Evolutionary conservation across 1,140 invertebrate genomes (phyloP).

Genomic region (Dinothrombium tinctorium): DNA sequence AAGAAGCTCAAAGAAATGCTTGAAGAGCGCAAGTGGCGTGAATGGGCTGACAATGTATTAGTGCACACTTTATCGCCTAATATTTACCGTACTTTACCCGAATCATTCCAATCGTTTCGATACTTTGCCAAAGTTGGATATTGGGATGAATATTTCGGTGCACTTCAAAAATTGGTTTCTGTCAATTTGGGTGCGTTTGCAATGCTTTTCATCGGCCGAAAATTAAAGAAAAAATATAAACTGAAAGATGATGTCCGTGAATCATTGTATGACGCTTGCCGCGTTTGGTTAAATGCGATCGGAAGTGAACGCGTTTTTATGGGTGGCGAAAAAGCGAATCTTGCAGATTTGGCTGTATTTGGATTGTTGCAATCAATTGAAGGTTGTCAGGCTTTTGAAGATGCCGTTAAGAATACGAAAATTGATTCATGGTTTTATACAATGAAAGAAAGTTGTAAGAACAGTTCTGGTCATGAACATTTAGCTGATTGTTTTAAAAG

Average conservation of each 20-base stretch:
- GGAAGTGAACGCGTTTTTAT: constrained; percentile 44
- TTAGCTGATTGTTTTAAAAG: too few species aligned
- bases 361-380: constrained; percentile 83
- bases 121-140: constrained; percentile 75
- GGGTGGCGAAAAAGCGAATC: constrained; percentile 55
- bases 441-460: constrained; percentile 24
- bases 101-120: constrained; percentile 67
- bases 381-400: constrained; percentile 72
- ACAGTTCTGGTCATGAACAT: too few species aligned
- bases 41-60: constrained; percentile 70
- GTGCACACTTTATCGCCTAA: constrained; percentile 88
- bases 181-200: constrained; percentile 63
- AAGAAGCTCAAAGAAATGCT: constrained; percentile 7
- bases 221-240: constrained; percentile 60
- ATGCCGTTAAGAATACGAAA: constrained; percentile 44
- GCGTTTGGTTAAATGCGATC: constrained; percentile 47
- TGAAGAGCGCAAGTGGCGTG: constrained; percentile 75
- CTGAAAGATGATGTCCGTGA: constrained; percentile 65
- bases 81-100: constrained; percentile 61
- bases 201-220: constrained; percentile 79
- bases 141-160: too few species aligned
- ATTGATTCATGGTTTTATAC: constrained; percentile 33
- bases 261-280: constrained; percentile 67
- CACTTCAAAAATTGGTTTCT: too few species aligned
- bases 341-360: constrained; percentile 79